phyloP scores from a whole-genome alignment of 1,140 invertebrate genomes.

The Ectropis grisescens region DNA sequence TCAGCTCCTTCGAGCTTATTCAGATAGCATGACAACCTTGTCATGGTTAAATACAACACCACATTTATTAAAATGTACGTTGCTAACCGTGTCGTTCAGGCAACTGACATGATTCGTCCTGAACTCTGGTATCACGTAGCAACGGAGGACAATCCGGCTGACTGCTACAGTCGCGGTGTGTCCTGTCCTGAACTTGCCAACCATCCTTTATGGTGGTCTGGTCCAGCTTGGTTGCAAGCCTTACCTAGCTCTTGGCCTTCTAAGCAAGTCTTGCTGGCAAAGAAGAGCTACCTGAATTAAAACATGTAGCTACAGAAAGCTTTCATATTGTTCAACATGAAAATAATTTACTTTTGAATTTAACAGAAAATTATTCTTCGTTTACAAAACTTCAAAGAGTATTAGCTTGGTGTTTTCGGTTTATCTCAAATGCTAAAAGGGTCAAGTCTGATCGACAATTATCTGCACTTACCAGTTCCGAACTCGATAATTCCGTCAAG shows the following conservation, averaged over 20 bases:
- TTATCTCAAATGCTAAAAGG: too few species aligned
- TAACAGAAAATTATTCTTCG: too few species aligned
- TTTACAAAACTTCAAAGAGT: too few species aligned
- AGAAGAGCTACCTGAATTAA: too few species aligned
- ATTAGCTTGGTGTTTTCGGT: too few species aligned
- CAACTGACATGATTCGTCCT: neutral
- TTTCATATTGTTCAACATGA: too few species aligned
- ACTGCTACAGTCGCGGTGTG: constrained; percentile 6
- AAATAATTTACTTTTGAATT: neutral
- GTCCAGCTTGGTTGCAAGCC: neutral
- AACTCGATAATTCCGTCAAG: too few species aligned
- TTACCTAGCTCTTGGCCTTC: neutral
- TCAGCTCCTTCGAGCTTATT: neutral
- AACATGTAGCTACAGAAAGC: too few species aligned
- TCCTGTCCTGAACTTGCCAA: neutral
- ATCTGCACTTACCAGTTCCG: too few species aligned
- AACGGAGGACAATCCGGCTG: constrained; percentile 4
- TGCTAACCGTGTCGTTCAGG: constrained; percentile 4
- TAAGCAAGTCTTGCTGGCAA: neutral
- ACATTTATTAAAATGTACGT: constrained; percentile 3
- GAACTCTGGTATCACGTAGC: constrained; percentile 2
- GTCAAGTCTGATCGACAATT: too few species aligned
- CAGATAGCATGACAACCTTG: constrained; percentile 1
- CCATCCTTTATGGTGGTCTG: constrained; percentile 1
- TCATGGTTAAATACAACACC: constrained; percentile 5